These are phyloP conservation scores for Xestoiulus laeticollis DNA, from an alignment of 2,888 invertebrate species.

Conservation along the genomic window DNA sequence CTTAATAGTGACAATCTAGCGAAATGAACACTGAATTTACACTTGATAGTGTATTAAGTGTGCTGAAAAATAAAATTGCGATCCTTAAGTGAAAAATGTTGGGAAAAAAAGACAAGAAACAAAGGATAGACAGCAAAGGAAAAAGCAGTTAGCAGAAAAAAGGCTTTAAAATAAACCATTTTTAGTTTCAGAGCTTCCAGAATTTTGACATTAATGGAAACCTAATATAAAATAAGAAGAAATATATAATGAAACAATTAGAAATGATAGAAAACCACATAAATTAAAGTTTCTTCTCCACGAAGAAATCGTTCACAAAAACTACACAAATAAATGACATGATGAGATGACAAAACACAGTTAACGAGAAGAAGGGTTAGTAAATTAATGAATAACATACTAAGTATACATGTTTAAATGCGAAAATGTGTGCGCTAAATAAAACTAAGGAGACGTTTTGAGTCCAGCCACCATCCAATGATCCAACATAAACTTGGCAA, in stretches of 20 bases:
- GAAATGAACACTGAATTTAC: too few relatives aligned
- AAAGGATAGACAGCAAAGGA: neutral
- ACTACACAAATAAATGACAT: constrained; percentile 10
- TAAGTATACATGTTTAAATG: constrained; percentile 14
- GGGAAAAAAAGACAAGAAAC: neutral
- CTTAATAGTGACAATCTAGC: neutral
- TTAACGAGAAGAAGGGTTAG: constrained; percentile 12
- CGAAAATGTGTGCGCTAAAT: constrained; percentile 4
- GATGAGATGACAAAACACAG: constrained; percentile 16
- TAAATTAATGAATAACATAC: neutral
- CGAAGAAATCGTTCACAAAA: constrained; percentile 19
- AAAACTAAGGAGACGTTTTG: neutral
- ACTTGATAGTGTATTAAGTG: neutral
- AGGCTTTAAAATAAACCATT: neutral
- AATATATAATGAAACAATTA: neutral
- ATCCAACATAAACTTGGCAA: neutral
- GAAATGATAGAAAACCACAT: neutral
- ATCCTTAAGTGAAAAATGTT: neutral
- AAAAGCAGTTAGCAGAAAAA: neutral
- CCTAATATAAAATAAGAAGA: neutral
- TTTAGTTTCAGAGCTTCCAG: neutral
- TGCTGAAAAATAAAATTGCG: neutral
- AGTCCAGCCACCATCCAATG: constrained; percentile 30
- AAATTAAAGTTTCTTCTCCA: neutral
- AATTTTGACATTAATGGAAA: neutral